A percentile compares a stretch with the other conserved stretches of the same genome.
phyloP scores from a whole-genome alignment of 2,113 vertebrate species.

The Chaetodon trifascialis region DNA sequence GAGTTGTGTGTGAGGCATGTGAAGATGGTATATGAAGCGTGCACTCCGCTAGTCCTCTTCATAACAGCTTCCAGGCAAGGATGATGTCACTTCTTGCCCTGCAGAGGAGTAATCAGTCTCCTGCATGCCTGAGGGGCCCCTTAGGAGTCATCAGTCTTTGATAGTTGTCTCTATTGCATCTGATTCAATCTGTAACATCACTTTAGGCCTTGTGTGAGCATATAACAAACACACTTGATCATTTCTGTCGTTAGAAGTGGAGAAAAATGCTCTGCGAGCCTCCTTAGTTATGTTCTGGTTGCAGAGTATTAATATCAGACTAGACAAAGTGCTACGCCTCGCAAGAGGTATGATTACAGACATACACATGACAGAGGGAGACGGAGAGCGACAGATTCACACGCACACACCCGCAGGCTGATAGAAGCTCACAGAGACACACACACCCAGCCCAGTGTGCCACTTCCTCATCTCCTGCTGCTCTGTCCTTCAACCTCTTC shows the following conservation, averaged over 20 bases:
- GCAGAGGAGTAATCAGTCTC: constrained; percentile 78
- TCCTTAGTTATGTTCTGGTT: constrained; percentile 59
- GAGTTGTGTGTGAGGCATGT: constrained; percentile 45
- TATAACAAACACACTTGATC: constrained; percentile 76
- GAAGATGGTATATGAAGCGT: constrained; percentile 56
- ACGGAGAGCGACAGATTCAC: constrained; percentile 33
- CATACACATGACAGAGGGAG: constrained; percentile 48
- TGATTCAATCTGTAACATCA: constrained; percentile 76
- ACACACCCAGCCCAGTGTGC: constrained; percentile 73
- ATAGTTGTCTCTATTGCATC: constrained; percentile 75
- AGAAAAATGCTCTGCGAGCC: constrained; percentile 51
- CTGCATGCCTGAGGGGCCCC: constrained; percentile 77
- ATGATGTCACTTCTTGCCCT: constrained; percentile 81
- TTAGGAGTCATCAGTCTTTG: constrained; percentile 79
- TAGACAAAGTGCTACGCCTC: constrained; percentile 62
- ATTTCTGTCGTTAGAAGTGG: constrained; percentile 61
- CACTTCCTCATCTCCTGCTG: constrained; percentile 85
- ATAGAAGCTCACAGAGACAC: constrained; percentile 31
- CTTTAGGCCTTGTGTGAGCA: constrained; percentile 59
- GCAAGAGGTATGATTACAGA: constrained; percentile 64
- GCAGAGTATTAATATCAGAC: constrained; percentile 72
- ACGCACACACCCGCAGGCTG: constrained; percentile 40
- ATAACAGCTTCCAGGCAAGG: constrained; percentile 67
- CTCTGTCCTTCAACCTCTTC: constrained; percentile 82
- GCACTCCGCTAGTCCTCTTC: constrained; percentile 44